Percentiles rank a stretch among this genome's conserved stretches.
These are phyloP conservation scores for Physocephala rufipes DNA, from an alignment of 2,888 invertebrate species.

Conservation along the genomic window DNA sequence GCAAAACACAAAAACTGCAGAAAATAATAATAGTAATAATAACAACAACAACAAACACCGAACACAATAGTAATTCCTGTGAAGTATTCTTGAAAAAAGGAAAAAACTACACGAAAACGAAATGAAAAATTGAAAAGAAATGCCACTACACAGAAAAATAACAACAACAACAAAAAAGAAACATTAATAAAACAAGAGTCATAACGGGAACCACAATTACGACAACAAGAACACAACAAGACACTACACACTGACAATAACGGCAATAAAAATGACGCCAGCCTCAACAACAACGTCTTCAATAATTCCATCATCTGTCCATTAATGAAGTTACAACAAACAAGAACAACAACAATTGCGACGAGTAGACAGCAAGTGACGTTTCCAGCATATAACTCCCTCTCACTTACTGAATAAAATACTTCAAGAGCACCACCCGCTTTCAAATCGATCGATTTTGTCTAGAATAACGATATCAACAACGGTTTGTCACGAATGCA, in stretches of 20 bases:
- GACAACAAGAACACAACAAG: not conserved
- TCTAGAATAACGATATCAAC: not conserved
- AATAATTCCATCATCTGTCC: not conserved
- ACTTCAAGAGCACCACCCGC: conserved; percentile 12
- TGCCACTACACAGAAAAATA: not conserved
- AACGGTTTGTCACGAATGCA: conserved; percentile 4
- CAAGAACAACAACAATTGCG: not conserved
- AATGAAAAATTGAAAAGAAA: too few relatives aligned
- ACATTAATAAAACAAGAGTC: not conserved
- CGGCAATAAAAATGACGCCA: not conserved
- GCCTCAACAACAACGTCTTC: not conserved
- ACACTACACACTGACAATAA: not conserved
- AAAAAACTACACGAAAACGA: too few relatives aligned
- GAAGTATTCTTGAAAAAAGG: too few relatives aligned
- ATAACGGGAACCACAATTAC: not conserved
- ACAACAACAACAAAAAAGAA: not conserved
- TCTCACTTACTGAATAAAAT: too few relatives aligned
- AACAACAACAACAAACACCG: too few relatives aligned
- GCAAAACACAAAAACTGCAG: too few relatives aligned
- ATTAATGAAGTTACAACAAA: not conserved
- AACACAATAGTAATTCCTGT: too few relatives aligned
- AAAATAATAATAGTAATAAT: too few relatives aligned
- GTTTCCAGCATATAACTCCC: too few relatives aligned
- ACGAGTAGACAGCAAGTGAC: too few relatives aligned
- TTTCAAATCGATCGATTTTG: conserved; percentile 29